Percentiles rank a stretch among this genome's conserved stretches.
Evolutionary conservation across 2,797 vertebrate genomes (phyloP).

Genomic region (Spheniscus humboldti): DNA sequence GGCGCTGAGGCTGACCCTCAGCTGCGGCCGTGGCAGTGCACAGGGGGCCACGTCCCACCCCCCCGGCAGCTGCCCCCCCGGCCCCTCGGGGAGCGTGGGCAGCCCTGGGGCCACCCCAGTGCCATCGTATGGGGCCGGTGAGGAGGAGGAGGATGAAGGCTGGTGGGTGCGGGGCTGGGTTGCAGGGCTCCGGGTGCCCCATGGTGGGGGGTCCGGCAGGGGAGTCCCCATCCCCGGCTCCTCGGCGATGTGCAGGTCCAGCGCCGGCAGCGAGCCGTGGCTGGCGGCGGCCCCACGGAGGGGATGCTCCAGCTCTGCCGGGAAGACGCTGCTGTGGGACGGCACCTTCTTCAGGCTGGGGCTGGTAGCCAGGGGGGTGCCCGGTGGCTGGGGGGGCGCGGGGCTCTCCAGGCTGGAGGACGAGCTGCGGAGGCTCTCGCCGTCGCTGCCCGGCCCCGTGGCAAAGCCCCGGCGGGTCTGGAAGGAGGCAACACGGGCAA

Average conservation of each 20-base stretch:
- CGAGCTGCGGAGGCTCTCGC: constrained; percentile 85
- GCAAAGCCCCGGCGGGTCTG: constrained; percentile 73
- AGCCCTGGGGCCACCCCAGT: not conserved
- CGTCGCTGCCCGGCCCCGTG: constrained; percentile 77
- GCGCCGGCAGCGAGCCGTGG: constrained; percentile 75
- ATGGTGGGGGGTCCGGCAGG: accelerated
- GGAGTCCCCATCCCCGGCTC: constrained; percentile 34
- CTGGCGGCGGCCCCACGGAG: constrained; percentile 20
- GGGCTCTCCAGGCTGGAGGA: constrained; percentile 85
- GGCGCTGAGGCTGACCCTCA: constrained; percentile 38
- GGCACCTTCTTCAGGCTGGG: constrained; percentile 77
- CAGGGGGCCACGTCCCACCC: not conserved
- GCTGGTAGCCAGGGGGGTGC: not conserved
- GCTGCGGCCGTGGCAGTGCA: constrained; percentile 37
- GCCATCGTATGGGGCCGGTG: not conserved
- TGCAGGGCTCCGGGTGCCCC: not conserved
- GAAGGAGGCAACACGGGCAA: constrained; percentile 78
- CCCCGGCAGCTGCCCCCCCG: constrained; percentile 42
- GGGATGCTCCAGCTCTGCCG: constrained; percentile 65
- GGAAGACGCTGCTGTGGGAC: constrained; percentile 78
- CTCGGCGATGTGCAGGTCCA: constrained; percentile 81
- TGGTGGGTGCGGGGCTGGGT: not conserved
- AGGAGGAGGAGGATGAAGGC: constrained; percentile 36
- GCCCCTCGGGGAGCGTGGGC: not conserved
- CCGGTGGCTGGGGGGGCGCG: not conserved